Conservation (phyloP, 2,888 invertebrate genomes). For the Odontocolon sp. region DNA sequence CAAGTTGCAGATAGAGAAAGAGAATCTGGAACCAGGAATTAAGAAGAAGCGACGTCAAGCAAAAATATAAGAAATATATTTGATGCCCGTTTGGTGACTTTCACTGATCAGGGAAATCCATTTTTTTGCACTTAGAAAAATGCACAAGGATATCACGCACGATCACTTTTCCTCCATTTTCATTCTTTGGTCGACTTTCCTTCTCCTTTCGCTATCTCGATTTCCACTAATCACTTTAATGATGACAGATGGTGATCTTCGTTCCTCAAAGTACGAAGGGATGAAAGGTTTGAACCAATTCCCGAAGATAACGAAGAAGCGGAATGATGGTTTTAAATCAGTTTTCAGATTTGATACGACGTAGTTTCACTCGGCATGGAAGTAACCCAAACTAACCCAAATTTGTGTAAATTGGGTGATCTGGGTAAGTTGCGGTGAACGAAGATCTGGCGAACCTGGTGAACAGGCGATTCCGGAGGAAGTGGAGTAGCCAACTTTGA, state of each 20-base stretch:
- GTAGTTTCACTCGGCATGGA: not conserved
- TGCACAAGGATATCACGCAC: slow-evolving; percentile 37
- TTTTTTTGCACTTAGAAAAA: not conserved
- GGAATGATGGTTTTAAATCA: no score
- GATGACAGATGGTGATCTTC: no score
- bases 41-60: not conserved
- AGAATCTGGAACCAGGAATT: not conserved
- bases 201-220: slow-evolving; percentile 9
- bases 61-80: not conserved
- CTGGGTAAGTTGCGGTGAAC: not conserved
- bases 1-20: not conserved
- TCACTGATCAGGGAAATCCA: slow-evolving; percentile 6
- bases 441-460: not conserved
- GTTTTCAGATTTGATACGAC: not conserved
- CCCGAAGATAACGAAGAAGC: not conserved
- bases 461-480: not conserved
- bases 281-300: slow-evolving; percentile 8
- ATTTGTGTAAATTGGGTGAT: no score
- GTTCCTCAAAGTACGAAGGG: not conserved
- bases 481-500: not conserved
- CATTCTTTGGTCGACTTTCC: no score
- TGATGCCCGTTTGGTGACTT: not conserved
- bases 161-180: slow-evolving; percentile 42
- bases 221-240: not conserved
- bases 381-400: no score